A percentile compares a stretch with the other conserved stretches of the same genome.
Conservation (phyloP, 2,113 vertebrate genomes). For the Cathartes aura region DNA sequence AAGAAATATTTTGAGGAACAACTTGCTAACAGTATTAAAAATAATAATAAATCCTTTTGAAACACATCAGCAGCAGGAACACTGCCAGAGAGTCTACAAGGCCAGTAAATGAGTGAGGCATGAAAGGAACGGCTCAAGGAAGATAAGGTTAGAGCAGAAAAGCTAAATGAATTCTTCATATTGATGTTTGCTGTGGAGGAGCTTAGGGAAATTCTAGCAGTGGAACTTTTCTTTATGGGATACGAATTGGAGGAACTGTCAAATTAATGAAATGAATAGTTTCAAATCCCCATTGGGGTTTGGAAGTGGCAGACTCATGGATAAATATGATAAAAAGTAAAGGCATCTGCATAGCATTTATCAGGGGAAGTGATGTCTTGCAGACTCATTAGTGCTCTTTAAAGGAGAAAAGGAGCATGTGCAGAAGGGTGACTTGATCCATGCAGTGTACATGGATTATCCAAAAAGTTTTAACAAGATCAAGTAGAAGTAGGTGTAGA, state of each 20-base stretch:
- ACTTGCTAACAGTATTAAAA: constrained; percentile 8
- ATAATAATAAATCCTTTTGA: not conserved
- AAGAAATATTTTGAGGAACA: constrained; percentile 20
- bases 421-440: not conserved
- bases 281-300: not conserved
- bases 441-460: not conserved
- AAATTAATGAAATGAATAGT: not conserved
- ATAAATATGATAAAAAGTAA: not conserved
- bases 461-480: not conserved
- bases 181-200: not conserved
- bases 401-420: not conserved
- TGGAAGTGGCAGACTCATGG: not conserved
- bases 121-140: not conserved
- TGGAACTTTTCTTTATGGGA: not conserved
- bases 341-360: not conserved
- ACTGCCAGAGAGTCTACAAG: constrained; percentile 13
- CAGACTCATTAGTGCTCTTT: not conserved
- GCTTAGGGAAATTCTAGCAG: not conserved
- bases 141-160: constrained; percentile 29
- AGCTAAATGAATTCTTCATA: not conserved
- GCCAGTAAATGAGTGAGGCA: not conserved
- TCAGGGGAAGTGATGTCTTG: not conserved
- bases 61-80: not conserved
- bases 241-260: not conserved
- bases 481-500: not conserved